Evolutionary conservation across 2,888 invertebrate genomes (phyloP), one percentile per base, ranked within the genome.

Genomic region (Megamerina dolium): DNA sequence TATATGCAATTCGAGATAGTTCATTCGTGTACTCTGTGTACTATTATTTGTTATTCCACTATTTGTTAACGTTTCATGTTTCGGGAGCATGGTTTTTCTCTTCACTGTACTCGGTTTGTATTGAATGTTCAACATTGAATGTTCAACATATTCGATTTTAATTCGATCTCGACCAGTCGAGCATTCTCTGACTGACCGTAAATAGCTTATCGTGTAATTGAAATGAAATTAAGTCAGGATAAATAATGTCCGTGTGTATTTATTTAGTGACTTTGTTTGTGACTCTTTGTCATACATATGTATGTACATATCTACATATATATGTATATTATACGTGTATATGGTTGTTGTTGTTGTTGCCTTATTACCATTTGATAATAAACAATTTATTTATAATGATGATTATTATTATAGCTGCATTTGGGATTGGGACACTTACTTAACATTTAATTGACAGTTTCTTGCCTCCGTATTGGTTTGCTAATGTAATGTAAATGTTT

Each of bases 181-280:
- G 23, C 23, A 23, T 23, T 23, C 23, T 20, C 48, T 53, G 45
- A 47, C 48, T 45, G 51, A 49, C 55, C 55, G 50, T 55, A 54
- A 55, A 55, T 53, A 55, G 55, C 49, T 55, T 55, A 54, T 55
- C 55, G 46, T 41, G 52, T 51, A 54, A 55, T 54, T 54, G 52
- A 54, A 54, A 52, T 54, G 49, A 54, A 54, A 55, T 55, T 55
- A 55, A 55, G 55, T 55, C 55, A 50, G 45, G 52, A 51, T 50
- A 54, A 54, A 55, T 52, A 50, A 53, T 50, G 47, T 48, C 34
- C 13, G 19, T 19, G 3, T 34, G 34, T 12, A 34, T 34, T 20
- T 34, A 34, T 19, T 34, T 34, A 34, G 34, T 34, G 20, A 34
- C 34, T 34, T 34, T 18, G 34, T 34, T 34, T 34, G 34, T 23